Evolutionary conservation across 2,888 invertebrate species (phyloP).

Genomic region (Acleris emargana): DNA sequence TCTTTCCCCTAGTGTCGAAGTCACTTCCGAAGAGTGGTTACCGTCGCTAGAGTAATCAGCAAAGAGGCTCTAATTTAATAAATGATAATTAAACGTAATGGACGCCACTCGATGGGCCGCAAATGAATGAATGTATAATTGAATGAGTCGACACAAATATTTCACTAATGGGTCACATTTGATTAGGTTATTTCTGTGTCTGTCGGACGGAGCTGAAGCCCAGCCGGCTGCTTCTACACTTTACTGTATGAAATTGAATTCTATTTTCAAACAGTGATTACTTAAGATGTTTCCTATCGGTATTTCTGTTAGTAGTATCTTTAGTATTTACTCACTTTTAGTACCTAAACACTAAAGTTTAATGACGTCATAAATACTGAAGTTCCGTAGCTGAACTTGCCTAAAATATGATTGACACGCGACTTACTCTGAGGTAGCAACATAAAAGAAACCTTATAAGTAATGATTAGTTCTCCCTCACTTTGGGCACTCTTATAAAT

Average conservation of each 20-base stretch:
- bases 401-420: too few species aligned
- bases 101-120: slow-evolving; percentile 65
- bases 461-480: too few species aligned
- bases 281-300: slow-evolving; percentile 14
- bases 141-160: slow-evolving; percentile 76
- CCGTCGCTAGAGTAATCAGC: slow-evolving; percentile 49
- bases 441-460: background rate
- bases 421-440: too few species aligned
- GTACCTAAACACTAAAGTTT: background rate
- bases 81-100: slow-evolving; percentile 77
- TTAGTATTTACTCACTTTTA: background rate
- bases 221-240: slow-evolving; percentile 23
- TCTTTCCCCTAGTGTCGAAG: slow-evolving; percentile 16
- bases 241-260: slow-evolving; percentile 41
- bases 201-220: slow-evolving; percentile 11
- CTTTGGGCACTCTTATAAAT: slow-evolving; percentile 27
- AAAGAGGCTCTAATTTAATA: slow-evolving; percentile 54
- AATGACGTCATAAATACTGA: too few species aligned
- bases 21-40: slow-evolving; percentile 24
- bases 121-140: slow-evolving; percentile 75
- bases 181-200: slow-evolving; percentile 63
- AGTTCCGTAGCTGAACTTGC: too few species aligned
- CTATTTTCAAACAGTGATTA: slow-evolving; percentile 41
- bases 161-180: slow-evolving; percentile 73
- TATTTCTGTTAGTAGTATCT: background rate